phyloP scores from a whole-genome alignment of 2,113 vertebrate species.

The Neomonachus schauinslandi region DNA sequence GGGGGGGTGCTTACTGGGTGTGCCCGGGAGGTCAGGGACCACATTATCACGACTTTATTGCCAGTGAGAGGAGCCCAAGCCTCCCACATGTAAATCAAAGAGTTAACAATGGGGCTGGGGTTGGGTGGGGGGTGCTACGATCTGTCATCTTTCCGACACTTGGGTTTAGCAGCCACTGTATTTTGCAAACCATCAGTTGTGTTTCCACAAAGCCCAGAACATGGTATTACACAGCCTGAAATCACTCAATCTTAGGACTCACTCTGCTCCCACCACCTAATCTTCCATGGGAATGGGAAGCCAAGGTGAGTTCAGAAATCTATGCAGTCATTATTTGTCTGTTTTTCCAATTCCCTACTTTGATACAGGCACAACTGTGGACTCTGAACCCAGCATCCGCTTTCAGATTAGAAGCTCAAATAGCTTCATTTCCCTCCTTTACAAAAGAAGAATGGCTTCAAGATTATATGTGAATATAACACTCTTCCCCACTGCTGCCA shows the following conservation, averaged over 20 bases:
- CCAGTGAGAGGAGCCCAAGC: not conserved
- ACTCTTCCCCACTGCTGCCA: not conserved
- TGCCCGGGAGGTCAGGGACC: conserved; percentile 31
- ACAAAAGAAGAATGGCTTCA: conserved; percentile 47
- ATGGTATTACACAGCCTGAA: conserved; percentile 72
- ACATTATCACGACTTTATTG: not conserved
- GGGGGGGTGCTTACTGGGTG: not conserved
- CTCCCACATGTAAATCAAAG: conserved; percentile 50
- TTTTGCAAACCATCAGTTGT: conserved; percentile 64
- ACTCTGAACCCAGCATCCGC: not conserved
- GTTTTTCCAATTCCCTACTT: conserved; percentile 65
- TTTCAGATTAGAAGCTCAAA: not conserved
- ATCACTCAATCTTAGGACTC: conserved; percentile 26
- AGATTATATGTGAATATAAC: conserved; percentile 58
- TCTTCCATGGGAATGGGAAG: conserved; percentile 46
- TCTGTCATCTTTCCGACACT: conserved; percentile 39
- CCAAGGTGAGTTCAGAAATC: conserved; percentile 63
- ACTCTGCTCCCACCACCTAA: not conserved
- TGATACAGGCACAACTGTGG: not conserved
- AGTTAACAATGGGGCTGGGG: not conserved
- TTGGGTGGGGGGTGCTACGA: not conserved
- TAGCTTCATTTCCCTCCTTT: conserved; percentile 25
- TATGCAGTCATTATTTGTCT: conserved; percentile 57
- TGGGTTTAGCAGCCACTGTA: not conserved
- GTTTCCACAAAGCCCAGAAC: conserved; percentile 44